These are phyloP conservation scores for Escarpia spicata DNA, from an alignment of 2,888 invertebrate species.

Conservation along the genomic window DNA sequence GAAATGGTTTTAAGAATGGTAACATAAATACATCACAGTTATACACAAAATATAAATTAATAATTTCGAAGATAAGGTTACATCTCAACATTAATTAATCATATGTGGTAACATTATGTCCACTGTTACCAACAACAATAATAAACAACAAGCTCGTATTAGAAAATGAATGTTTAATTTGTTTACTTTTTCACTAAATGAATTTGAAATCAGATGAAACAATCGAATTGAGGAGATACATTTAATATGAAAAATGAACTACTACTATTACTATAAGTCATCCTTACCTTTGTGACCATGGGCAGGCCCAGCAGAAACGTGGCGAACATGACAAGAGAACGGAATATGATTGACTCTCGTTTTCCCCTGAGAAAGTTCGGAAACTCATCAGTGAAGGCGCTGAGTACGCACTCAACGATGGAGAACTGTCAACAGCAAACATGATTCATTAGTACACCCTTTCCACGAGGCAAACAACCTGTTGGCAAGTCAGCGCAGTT, in stretches of 20 bases:
- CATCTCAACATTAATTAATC: too few species aligned
- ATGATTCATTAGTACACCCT: not conserved
- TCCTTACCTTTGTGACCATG: constrained; percentile 40
- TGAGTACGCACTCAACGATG: constrained; percentile 64
- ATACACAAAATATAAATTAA: not conserved
- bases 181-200: too few species aligned
- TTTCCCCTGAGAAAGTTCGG: constrained; percentile 47
- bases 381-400: constrained; percentile 63
- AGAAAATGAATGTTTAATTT: too few species aligned
- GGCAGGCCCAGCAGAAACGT: constrained; percentile 42
- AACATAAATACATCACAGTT: too few species aligned
- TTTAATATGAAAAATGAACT: too few species aligned
- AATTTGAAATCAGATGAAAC: too few species aligned
- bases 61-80: not conserved
- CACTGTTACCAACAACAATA: too few species aligned
- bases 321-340: constrained; percentile 48
- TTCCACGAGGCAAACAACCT: not conserved
- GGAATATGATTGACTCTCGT: constrained; percentile 52
- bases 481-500: not conserved
- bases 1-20: too few species aligned
- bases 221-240: too few species aligned
- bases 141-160: too few species aligned
- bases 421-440: constrained; percentile 54
- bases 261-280: not conserved
- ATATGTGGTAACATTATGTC: too few species aligned